phyloP scores from a whole-genome alignment of 2,797 vertebrate species.

The Gymnothorax reevesii region DNA sequence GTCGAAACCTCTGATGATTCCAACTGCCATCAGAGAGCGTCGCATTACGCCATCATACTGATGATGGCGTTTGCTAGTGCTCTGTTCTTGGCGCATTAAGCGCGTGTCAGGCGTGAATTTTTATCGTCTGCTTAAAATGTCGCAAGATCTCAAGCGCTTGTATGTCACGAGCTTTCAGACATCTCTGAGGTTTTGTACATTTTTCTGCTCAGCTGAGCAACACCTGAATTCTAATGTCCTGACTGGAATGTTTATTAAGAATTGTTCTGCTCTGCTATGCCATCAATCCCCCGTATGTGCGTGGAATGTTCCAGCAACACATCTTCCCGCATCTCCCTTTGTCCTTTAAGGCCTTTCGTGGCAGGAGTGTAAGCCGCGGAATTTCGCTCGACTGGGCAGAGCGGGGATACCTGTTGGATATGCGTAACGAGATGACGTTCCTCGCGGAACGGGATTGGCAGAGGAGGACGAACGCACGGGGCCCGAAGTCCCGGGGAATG shows the following conservation, averaged over 20 bases:
- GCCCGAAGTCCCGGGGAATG: conserved; percentile 14
- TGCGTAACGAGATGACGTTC: conserved; percentile 30
- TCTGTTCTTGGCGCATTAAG: not conserved
- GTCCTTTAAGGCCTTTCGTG: not conserved
- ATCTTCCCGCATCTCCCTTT: not conserved
- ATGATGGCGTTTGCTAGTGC: not conserved
- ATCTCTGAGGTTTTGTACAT: not conserved
- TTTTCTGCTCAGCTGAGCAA: not conserved
- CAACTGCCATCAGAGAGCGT: no score
- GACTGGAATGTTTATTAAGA: not conserved
- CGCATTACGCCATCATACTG: no score
- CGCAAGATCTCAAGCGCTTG: not conserved
- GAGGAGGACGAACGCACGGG: not conserved
- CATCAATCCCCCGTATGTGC: not conserved
- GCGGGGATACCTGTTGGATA: conserved; percentile 7
- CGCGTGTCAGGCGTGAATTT: not conserved
- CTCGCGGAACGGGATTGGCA: conserved; percentile 21
- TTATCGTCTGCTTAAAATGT: not conserved
- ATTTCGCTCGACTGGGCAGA: not conserved
- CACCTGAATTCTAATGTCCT: not conserved
- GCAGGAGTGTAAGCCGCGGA: no score
- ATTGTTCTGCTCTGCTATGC: not conserved
- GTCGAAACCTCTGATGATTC: no score
- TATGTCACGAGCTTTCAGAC: not conserved
- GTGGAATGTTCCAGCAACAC: not conserved